Evolutionary conservation across 1,140 invertebrate species (phyloP).

Genomic region (Helicorthomorpha holstii): DNA sequence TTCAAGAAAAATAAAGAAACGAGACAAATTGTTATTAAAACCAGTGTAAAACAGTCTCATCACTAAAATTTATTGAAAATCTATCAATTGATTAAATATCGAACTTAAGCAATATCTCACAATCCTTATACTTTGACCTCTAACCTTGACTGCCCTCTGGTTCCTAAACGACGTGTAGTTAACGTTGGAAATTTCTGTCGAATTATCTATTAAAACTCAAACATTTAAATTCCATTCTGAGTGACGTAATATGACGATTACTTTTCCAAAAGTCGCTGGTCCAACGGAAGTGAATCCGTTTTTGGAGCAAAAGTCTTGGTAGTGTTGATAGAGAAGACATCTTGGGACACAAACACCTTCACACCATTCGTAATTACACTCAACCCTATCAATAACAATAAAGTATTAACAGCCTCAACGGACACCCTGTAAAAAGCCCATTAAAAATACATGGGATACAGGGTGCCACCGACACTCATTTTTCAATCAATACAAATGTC

Average conservation of each 20-base stretch:
- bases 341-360: constrained; percentile 39
- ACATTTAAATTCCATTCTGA: neutral
- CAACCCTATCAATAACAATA: constrained; percentile 22
- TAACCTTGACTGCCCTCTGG: constrained; percentile 36
- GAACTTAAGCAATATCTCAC: too few species aligned
- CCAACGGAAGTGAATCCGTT: constrained; percentile 33
- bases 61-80: neutral
- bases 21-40: too few species aligned
- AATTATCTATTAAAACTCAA: constrained; percentile 27
- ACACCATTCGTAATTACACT: constrained; percentile 37
- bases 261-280: constrained; percentile 40
- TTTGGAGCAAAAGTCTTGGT: constrained; percentile 34
- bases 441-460: neutral
- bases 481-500: neutral
- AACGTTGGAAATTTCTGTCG: constrained; percentile 36
- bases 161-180: constrained; percentile 35
- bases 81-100: neutral
- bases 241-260: constrained; percentile 11
- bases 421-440: neutral
- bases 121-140: constrained; percentile 6
- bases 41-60: too few species aligned
- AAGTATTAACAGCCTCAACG: neutral
- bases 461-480: neutral
- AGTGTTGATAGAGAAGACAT: constrained; percentile 35
- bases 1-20: too few species aligned